Evolutionary conservation across 2,113 vertebrate genomes (phyloP).

Genomic region (Stegastes partitus): DNA sequence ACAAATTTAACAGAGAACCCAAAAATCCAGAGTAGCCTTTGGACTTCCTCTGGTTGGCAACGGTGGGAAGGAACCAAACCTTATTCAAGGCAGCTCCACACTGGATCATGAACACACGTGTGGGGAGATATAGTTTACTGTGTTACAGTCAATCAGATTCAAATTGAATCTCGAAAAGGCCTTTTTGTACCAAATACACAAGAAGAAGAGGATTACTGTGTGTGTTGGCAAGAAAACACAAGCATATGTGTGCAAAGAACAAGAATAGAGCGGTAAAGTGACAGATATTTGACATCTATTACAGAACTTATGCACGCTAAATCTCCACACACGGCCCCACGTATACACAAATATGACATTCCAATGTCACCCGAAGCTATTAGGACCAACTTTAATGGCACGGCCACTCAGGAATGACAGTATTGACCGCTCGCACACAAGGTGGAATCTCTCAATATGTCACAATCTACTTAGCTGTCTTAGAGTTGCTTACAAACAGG

Average conservation of each 20-base stretch:
- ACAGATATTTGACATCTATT: slow-evolving; percentile 31
- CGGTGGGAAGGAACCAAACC: too few species aligned
- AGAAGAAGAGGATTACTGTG: background rate
- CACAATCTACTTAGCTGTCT: slow-evolving; percentile 72
- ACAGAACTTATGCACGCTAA: slow-evolving; percentile 29
- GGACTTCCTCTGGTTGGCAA: too few species aligned
- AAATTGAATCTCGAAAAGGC: too few species aligned
- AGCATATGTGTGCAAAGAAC: slow-evolving; percentile 37
- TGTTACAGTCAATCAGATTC: too few species aligned
- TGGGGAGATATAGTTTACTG: too few species aligned
- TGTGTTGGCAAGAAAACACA: background rate
- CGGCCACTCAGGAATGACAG: slow-evolving; percentile 41
- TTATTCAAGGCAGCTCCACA: too few species aligned
- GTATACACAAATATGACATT: slow-evolving; percentile 49
- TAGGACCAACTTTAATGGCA: slow-evolving; percentile 41
- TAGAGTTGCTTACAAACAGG: slow-evolving; percentile 60
- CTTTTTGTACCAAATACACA: too few species aligned
- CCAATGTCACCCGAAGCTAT: slow-evolving; percentile 65
- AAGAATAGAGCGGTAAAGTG: slow-evolving; percentile 30
- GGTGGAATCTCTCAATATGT: slow-evolving; percentile 76
- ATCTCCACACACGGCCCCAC: slow-evolving; percentile 3
- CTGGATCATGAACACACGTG: too few species aligned
- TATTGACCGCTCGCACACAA: slow-evolving; percentile 66
- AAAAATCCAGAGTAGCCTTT: too few species aligned
- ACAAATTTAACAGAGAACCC: too few species aligned